Conservation (phyloP, 2,113 vertebrate genomes). For the Microtus richardsoni region DNA sequence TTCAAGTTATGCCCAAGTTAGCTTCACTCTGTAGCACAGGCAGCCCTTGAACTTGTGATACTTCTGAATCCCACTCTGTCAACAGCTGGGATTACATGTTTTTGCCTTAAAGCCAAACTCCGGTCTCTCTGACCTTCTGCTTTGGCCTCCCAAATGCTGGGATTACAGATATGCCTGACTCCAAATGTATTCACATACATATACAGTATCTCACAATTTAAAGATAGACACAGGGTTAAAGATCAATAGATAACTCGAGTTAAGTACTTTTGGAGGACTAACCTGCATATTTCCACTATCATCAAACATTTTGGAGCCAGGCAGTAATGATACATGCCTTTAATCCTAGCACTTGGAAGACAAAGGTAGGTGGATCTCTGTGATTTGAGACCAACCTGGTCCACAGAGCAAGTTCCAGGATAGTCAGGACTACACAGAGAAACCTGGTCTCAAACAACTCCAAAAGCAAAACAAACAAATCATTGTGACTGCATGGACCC, state of each 20-base stretch:
- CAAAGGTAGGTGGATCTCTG: background rate
- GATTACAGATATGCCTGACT: background rate
- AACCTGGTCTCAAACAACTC: background rate
- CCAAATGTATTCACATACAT: background rate
- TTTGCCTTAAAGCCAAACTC: background rate
- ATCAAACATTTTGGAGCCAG: background rate
- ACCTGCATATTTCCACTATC: background rate
- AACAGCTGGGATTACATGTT: background rate
- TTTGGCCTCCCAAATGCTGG: background rate
- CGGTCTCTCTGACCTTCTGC: background rate
- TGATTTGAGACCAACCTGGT: background rate
- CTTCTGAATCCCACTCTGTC: background rate
- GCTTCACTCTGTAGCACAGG: background rate
- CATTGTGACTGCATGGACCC: background rate
- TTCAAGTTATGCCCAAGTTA: background rate
- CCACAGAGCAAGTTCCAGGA: background rate
- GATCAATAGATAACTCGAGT: background rate
- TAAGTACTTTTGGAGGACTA: background rate
- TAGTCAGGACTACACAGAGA: background rate
- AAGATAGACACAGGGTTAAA: background rate
- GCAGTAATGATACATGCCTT: background rate
- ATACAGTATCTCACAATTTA: background rate
- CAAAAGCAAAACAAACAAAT: background rate
- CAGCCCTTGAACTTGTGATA: background rate
- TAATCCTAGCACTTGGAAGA: background rate